A percentile compares a stretch with the other conserved stretches of the same genome.
phyloP scores from a whole-genome alignment of 2,113 vertebrate genomes.

The Emydura subglobosa region DNA sequence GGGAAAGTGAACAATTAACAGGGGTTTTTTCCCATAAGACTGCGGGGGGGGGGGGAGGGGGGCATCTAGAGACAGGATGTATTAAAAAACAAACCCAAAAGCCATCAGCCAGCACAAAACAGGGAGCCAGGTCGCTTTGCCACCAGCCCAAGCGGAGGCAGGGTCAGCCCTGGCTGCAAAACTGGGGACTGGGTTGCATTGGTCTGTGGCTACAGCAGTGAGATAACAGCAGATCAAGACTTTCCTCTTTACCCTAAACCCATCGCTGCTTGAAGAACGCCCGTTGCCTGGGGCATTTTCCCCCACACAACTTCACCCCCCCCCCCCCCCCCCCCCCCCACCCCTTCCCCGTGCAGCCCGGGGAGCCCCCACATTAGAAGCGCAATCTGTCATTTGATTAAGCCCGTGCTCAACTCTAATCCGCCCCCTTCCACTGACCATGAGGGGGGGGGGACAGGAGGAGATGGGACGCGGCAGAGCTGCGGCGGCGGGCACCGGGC shows the following conservation, averaged over 20 bases:
- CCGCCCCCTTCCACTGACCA: background rate
- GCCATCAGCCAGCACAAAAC: background rate
- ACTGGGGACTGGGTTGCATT: background rate
- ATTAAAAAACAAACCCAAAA: background rate
- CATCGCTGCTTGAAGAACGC: conserved; percentile 29
- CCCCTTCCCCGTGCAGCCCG: background rate
- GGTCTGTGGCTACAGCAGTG: background rate
- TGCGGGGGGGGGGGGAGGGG: background rate
- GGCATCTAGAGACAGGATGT: background rate
- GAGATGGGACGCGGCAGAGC: background rate
- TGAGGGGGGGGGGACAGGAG: background rate
- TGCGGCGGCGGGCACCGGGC: background rate
- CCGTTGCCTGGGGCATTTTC: no score
- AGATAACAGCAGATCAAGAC: conserved; percentile 52
- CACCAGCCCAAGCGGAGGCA: no score
- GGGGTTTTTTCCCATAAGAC: background rate
- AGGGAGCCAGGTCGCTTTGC: no score
- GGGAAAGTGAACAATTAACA: background rate
- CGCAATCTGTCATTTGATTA: conserved; percentile 50
- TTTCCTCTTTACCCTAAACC: conserved; percentile 36
- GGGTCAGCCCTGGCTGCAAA: background rate
- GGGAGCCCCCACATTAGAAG: background rate
- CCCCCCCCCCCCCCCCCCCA: no score
- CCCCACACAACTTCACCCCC: no score
- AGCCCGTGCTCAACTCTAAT: conserved; percentile 38